Base-by-base conservation (phyloP, 2,888 invertebrate genomes). In the Cerceris rybyensis region DNA sequence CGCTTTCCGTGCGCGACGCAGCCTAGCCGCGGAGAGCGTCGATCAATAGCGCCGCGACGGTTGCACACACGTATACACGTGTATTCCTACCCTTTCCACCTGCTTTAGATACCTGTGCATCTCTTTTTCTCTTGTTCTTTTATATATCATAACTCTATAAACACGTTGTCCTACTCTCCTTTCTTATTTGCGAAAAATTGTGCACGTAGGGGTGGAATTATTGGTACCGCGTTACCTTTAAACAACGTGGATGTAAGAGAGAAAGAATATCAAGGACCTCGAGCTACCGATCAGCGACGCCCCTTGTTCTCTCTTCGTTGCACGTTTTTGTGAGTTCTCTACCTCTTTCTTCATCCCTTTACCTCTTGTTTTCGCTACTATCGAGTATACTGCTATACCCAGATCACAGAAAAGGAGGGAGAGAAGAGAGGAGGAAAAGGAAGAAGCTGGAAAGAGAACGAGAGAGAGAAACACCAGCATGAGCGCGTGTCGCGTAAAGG, bases 31-130 rank as follows among this genome's bases (percentile, higher is more conserved):
- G 83, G 73, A 78, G 86, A 78, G 86, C 85, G 86, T 85, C 90
- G 92, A 92, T 92, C 92, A 92, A 92, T 92, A 91, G 89, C 88
- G 84, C 86, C 89, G 87, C 88, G 87, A 86, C 81, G 82, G 74
- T 79, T 74, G 57, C 74, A 75, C 80, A 69, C 68, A 61, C 63
- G 61, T 58, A 59, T 54, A 39, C 17, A 49, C 49, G 13, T 54
- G 6, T 16, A 8, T 65, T 54, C 73, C 64, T 67, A 57, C 49
- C 16, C 58, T 58, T 60, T 68, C 68, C 41, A 42, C 70, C 16
- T 7, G 60, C 67, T 46, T 52, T 28, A 28, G 55, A 55, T 57
- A 42, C 60, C 42, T 70, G 59, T 43, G 57, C 50, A 69, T 60
- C 69, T 63, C 49, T 71, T 69, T 69, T 66, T 65, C 65, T 65